Conservation (phyloP, 2,888 invertebrate species). For the Drosophila nigricruria region DNA sequence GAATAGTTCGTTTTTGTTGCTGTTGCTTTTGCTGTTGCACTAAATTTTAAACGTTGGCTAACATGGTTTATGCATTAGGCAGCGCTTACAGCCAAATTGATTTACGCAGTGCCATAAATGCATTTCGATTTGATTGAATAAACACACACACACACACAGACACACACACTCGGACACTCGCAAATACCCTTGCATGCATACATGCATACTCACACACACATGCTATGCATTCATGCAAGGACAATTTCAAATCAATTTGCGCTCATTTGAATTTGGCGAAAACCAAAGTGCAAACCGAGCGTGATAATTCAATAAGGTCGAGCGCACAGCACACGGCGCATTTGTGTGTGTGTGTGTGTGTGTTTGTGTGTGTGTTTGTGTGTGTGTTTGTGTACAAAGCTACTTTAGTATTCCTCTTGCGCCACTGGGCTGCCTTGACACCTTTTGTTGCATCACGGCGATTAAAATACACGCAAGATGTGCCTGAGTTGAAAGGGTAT, state of each 20-base stretch:
- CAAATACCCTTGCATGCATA: background rate
- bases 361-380: slow-evolving; percentile 4
- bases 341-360: slow-evolving; percentile 13
- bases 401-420: slow-evolving; percentile 3
- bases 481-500: background rate
- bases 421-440: slow-evolving; percentile 8
- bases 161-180: background rate
- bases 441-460: background rate
- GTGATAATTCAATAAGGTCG: slow-evolving; percentile 70
- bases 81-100: slow-evolving; percentile 51
- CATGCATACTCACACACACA: slow-evolving; percentile 12
- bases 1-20: slow-evolving; percentile 1
- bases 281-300: slow-evolving; percentile 72
- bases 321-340: slow-evolving; percentile 43
- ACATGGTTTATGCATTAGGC: slow-evolving; percentile 55
- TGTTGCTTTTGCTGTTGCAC: background rate
- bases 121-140: slow-evolving; percentile 29
- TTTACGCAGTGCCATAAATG: slow-evolving; percentile 44
- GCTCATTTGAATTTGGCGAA: slow-evolving; percentile 63
- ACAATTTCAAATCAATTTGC: slow-evolving; percentile 71
- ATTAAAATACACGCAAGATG: background rate
- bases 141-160: slow-evolving; percentile 13
- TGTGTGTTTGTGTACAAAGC: background rate
- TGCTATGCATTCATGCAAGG: slow-evolving; percentile 42
- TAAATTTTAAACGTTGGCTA: slow-evolving; percentile 27